phyloP scores from a whole-genome alignment of 1,140 invertebrate species.

The Gerris buenoi region DNA sequence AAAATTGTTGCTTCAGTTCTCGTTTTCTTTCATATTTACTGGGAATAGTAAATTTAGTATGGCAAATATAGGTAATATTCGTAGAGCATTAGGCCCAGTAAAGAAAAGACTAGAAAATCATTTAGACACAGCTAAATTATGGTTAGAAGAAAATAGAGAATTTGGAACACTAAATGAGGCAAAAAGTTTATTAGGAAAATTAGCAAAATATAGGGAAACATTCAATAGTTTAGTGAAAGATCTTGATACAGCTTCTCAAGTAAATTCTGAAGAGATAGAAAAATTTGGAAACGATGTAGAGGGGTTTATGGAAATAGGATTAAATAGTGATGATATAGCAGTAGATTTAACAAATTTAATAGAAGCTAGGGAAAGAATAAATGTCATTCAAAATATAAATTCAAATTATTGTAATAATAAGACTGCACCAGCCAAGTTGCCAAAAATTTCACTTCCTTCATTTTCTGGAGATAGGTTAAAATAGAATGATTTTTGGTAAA shows the following conservation, averaged over 20 bases:
- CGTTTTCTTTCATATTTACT: neutral
- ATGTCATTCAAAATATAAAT: neutral
- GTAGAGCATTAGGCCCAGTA: neutral
- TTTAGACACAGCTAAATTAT: neutral
- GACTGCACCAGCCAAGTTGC: neutral
- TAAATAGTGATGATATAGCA: neutral
- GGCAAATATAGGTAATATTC: neutral
- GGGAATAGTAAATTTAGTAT: neutral
- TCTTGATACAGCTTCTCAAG: neutral
- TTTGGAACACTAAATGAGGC: neutral
- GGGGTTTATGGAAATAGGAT: neutral
- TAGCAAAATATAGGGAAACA: neutral
- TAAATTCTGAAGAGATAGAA: neutral
- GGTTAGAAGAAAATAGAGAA: neutral
- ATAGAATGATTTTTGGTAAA: neutral
- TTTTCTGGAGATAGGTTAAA: neutral
- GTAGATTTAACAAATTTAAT: neutral
- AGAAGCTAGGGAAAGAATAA: neutral
- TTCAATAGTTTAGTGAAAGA: neutral
- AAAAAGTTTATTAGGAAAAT: neutral
- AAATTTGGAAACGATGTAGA: neutral
- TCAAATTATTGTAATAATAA: too few relatives aligned
- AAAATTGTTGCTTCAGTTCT: neutral
- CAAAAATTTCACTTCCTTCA: neutral
- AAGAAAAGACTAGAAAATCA: neutral